Evolutionary conservation across 2,113 vertebrate species (phyloP).

Genomic region (Propithecus coquereli): DNA sequence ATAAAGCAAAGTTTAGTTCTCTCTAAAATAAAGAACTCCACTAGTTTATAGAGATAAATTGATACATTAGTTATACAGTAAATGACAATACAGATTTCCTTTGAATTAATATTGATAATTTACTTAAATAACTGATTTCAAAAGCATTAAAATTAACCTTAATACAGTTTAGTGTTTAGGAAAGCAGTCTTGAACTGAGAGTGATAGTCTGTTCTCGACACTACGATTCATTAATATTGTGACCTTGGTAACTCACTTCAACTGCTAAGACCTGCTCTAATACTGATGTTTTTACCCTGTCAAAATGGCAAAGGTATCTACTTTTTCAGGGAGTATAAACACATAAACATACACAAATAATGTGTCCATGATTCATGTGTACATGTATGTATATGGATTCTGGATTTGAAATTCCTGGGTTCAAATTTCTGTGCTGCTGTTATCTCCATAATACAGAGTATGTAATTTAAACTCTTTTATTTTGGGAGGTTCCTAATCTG

Average conservation of each 20-base stretch:
- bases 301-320: neutral
- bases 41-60: neutral
- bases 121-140: neutral
- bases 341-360: neutral
- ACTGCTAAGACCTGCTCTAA: neutral
- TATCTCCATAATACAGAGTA: neutral
- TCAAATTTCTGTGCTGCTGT: neutral
- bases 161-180: neutral
- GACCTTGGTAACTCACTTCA: neutral
- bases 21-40: neutral
- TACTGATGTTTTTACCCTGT: neutral
- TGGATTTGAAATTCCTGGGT: neutral
- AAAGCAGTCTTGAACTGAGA: neutral
- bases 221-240: neutral
- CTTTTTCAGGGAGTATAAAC: neutral
- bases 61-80: neutral
- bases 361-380: neutral
- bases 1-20: neutral
- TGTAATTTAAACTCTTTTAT: neutral
- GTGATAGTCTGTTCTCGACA: neutral
- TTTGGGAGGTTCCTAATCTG: neutral
- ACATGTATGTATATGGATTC: neutral
- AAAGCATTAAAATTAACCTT: conserved; percentile 1
- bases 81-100: neutral
- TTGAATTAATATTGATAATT: neutral